A percentile compares a stretch with the other conserved stretches of the same genome.
phyloP scores from a whole-genome alignment of 2,113 vertebrate species.

The Rhynchomys soricoides region DNA sequence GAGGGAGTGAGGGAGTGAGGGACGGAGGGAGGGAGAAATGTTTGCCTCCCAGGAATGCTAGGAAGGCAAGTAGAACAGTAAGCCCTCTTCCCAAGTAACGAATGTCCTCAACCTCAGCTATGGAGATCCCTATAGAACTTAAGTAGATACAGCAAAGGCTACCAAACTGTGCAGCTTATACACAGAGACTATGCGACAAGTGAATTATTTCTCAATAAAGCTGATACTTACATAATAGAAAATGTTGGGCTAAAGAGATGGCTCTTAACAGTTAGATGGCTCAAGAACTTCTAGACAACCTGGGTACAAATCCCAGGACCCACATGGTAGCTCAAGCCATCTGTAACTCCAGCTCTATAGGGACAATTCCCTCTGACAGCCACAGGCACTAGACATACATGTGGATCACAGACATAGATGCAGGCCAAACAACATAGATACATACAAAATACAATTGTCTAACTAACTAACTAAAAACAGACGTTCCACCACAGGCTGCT shows the following conservation, averaged over 20 bases:
- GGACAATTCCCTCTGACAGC: not conserved
- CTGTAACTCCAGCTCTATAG: not conserved
- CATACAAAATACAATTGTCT: not conserved
- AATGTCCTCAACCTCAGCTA: rapidly evolving
- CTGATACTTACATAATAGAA: not conserved
- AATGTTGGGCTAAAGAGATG: not conserved
- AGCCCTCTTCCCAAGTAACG: rapidly evolving
- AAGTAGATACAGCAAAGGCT: not conserved
- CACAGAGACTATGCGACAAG: rapidly evolving
- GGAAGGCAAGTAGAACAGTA: not conserved
- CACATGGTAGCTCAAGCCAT: not conserved
- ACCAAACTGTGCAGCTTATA: not conserved
- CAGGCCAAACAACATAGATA: not conserved
- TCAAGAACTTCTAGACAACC: not conserved
- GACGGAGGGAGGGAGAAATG: rapidly evolving
- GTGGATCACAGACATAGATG: too few species aligned
- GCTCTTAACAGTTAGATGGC: not conserved
- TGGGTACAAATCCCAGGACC: not conserved
- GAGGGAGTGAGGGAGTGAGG: rapidly evolving
- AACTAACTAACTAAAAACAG: not conserved
- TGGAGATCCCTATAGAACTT: not conserved
- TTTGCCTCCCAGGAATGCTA: not conserved
- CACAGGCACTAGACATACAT: not conserved
- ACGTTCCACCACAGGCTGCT: rapidly evolving
- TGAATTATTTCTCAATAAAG: not conserved